Evolutionary conservation across 2,113 vertebrate species (phyloP).

Genomic region (Eonycteris spelaea): DNA sequence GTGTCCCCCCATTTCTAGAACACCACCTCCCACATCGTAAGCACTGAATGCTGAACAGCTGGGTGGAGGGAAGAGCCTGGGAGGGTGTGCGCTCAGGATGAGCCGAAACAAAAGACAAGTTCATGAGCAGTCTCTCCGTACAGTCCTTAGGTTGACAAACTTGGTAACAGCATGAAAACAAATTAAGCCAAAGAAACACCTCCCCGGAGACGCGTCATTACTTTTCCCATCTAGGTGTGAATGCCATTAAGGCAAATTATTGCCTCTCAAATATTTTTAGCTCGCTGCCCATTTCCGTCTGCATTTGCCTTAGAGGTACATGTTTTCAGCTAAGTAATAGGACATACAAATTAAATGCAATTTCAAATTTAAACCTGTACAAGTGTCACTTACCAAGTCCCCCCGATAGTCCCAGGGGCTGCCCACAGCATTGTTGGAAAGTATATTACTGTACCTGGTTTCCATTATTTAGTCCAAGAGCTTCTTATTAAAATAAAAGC

Average conservation of each 20-base stretch:
- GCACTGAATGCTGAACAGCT: fast-evolving
- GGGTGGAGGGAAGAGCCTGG: not conserved
- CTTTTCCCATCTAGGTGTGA: conserved; percentile 69
- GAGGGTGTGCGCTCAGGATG: not conserved
- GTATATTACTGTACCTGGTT: conserved; percentile 59
- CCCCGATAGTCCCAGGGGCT: conserved; percentile 76
- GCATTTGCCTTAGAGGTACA: conserved; percentile 82
- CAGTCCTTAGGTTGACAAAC: conserved; percentile 61
- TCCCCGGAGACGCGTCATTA: conserved; percentile 66
- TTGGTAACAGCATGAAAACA: conserved; percentile 33
- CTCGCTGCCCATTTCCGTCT: conserved; percentile 75
- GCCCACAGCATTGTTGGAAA: conserved; percentile 79
- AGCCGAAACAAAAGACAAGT: conserved; percentile 47
- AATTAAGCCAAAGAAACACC: conserved; percentile 47
- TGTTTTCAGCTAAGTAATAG: conserved; percentile 83
- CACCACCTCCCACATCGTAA: fast-evolving
- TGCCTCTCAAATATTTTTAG: conserved; percentile 82
- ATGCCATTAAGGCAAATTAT: conserved; percentile 79
- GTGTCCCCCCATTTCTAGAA: not conserved
- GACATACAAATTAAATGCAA: conserved; percentile 85
- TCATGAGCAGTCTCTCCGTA: not conserved
- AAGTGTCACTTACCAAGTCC: conserved; percentile 80
- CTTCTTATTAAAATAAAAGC: conserved; percentile 76
- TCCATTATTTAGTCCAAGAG: conserved; percentile 74
- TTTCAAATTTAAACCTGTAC: conserved; percentile 82